phyloP scores from a whole-genome alignment of 2,888 invertebrate species.

The Ophonus ardosiacus region DNA sequence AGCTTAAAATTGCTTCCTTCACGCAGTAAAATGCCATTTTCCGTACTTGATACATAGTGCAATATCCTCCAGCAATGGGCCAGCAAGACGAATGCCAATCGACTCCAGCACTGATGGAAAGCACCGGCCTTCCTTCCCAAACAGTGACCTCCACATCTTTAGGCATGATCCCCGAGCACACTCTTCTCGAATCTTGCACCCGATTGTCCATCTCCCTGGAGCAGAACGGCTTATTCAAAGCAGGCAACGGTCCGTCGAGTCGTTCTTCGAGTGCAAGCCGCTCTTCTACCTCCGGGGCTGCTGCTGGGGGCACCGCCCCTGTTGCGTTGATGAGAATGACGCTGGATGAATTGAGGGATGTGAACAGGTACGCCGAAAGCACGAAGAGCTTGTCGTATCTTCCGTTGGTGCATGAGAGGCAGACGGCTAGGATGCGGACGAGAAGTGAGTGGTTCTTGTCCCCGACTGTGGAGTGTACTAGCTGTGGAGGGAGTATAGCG shows the following conservation, averaged over 20 bases:
- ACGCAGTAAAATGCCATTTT: no score
- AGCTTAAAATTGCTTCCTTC: no score
- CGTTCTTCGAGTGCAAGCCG: conserved; percentile 52
- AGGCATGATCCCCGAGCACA: conserved; percentile 92
- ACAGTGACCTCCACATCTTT: conserved; percentile 82
- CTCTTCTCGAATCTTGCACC: conserved; percentile 90
- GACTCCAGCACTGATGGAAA: conserved; percentile 89
- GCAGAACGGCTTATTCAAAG: conserved; percentile 86
- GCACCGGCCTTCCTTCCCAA: conserved; percentile 78
- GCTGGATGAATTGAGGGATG: conserved; percentile 89
- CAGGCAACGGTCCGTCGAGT: conserved; percentile 51
- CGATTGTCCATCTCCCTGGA: conserved; percentile 92
- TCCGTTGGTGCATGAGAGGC: conserved; percentile 96
- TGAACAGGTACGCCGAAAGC: conserved; percentile 94
- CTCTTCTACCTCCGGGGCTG: conserved; percentile 26
- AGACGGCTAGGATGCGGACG: conserved; percentile 97
- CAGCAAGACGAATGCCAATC: conserved; percentile 94
- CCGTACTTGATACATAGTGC: no score
- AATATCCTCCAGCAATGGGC: conserved; percentile 80
- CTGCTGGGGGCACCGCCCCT: conserved; percentile 1
- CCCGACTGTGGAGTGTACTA: conserved; percentile 78
- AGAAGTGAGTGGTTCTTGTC: conserved; percentile 98
- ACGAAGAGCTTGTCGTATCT: conserved; percentile 94
- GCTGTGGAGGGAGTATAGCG: conserved; percentile 75
- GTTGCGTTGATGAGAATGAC: conserved; percentile 82